Evolutionary conservation across 2,113 vertebrate species (phyloP).

Genomic region (Oenanthe melanoleuca): DNA sequence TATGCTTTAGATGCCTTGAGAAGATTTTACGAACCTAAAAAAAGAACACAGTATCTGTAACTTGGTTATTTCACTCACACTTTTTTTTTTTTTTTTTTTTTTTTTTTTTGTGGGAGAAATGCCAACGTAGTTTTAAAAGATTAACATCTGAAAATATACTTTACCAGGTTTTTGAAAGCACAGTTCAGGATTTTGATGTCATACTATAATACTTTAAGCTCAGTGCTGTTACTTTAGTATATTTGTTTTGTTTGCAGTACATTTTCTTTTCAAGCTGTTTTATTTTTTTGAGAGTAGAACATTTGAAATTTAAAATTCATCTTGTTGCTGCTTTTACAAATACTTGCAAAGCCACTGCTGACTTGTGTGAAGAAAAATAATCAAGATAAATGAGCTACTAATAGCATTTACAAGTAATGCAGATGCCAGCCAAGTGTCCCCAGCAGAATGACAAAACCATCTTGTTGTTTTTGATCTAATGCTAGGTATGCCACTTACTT

Average conservation of each 20-base stretch:
- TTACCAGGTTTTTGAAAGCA: background rate
- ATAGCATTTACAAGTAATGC: background rate
- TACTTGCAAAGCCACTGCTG: background rate
- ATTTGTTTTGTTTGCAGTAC: conserved; percentile 17
- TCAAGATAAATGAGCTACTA: conserved; percentile 1
- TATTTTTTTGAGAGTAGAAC: conserved; percentile 23
- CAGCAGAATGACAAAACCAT: background rate
- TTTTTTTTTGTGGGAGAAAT: background rate
- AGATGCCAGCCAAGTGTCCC: background rate
- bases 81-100: background rate
- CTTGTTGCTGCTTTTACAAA: conserved; percentile 9
- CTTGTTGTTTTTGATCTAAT: background rate
- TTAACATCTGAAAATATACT: conserved; percentile 21
- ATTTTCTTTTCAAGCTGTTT: conserved; percentile 32
- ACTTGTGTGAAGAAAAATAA: conserved; percentile 20
- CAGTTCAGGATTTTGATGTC: background rate
- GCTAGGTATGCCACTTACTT: background rate
- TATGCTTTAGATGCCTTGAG: background rate
- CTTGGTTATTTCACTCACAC: background rate
- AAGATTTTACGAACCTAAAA: background rate
- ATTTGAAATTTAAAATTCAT: conserved; percentile 15
- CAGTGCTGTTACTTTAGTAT: background rate
- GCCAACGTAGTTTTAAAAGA: conserved; percentile 11
- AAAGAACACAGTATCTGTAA: background rate
- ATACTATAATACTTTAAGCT: conserved; percentile 12